phyloP scores from a whole-genome alignment of 2,888 invertebrate species.

The Diabrotica balteata region DNA sequence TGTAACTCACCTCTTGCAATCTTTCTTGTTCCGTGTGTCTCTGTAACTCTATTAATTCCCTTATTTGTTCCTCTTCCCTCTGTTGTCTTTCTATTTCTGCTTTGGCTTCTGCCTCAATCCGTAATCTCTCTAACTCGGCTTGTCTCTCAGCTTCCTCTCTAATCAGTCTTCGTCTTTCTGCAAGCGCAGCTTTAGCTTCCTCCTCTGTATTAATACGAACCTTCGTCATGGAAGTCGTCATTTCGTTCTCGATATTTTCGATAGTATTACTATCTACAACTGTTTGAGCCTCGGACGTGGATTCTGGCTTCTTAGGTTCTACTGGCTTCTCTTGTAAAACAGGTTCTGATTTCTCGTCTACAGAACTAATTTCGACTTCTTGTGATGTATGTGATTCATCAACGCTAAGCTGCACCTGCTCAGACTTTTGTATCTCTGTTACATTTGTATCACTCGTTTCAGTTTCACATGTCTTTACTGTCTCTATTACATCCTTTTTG shows the following conservation, averaged over 20 bases:
- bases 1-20: slow-evolving; percentile 75
- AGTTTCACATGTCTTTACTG: slow-evolving; percentile 1
- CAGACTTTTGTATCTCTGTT: slow-evolving; percentile 12
- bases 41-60: slow-evolving; percentile 80
- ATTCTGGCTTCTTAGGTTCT: slow-evolving; percentile 8
- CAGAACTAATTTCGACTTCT: slow-evolving; percentile 3
- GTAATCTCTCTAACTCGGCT: slow-evolving; percentile 82
- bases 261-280: slow-evolving; percentile 14
- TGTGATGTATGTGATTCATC: background rate
- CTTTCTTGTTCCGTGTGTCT: slow-evolving; percentile 85
- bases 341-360: background rate
- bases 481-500: background rate
- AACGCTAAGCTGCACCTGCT: background rate
- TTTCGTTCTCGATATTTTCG: slow-evolving; percentile 47
- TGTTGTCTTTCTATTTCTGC: slow-evolving; percentile 74
- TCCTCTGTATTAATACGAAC: slow-evolving; percentile 85
- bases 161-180: slow-evolving; percentile 85
- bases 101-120: slow-evolving; percentile 75
- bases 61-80: slow-evolving; percentile 84
- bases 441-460: slow-evolving; percentile 24
- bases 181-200: slow-evolving; percentile 91
- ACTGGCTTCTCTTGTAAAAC: background rate
- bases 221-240: slow-evolving; percentile 72
- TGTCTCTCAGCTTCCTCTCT: slow-evolving; percentile 91
- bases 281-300: background rate